phyloP scores from a whole-genome alignment of 2,113 vertebrate species.

The Perca fluviatilis region DNA sequence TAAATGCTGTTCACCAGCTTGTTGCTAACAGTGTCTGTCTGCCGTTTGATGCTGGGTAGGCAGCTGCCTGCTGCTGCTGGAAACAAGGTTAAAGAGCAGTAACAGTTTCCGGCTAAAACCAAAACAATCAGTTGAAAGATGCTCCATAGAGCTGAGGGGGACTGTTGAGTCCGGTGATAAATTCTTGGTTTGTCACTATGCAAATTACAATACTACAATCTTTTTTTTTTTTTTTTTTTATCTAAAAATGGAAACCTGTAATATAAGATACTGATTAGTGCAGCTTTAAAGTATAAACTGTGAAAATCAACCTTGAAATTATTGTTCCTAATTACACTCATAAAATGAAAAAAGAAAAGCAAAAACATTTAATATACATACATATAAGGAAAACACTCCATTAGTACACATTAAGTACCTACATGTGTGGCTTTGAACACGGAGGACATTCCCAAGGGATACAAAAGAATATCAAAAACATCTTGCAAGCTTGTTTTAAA shows the following conservation, averaged over 20 bases:
- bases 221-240: background rate
- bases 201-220: background rate
- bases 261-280: background rate
- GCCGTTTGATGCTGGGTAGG: too few relatives aligned
- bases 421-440: background rate
- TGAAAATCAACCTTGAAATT: background rate
- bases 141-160: background rate
- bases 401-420: background rate
- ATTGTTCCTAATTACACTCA: background rate
- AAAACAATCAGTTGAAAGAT: conserved; percentile 6
- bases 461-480: background rate
- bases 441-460: background rate
- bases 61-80: too few relatives aligned
- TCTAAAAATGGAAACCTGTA: background rate
- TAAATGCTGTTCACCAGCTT: too few relatives aligned
- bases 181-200: background rate
- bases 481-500: background rate
- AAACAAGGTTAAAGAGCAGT: background rate
- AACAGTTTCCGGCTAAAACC: background rate
- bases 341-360: background rate
- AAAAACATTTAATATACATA: background rate
- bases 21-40: too few relatives aligned
- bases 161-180: background rate
- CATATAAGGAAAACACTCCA: background rate
- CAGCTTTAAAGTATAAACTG: background rate